phyloP scores from a whole-genome alignment of 2,113 vertebrate species.

The Poicephalus meyeri region DNA sequence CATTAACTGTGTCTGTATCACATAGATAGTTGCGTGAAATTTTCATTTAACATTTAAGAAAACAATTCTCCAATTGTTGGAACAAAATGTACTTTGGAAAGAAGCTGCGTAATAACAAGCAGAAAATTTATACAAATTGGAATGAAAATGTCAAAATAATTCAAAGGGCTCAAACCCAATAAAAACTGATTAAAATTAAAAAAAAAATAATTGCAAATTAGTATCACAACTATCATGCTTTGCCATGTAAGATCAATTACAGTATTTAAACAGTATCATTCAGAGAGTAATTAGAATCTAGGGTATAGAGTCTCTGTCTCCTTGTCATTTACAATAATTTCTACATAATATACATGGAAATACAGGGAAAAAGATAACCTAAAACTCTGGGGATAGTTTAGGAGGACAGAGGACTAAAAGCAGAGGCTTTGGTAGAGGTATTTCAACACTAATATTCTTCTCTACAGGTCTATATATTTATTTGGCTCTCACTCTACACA shows the following conservation, averaged over 20 bases:
- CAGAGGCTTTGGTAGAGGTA: not conserved
- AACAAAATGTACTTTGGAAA: not conserved
- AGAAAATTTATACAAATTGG: not conserved
- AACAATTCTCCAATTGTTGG: not conserved
- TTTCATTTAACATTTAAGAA: not conserved
- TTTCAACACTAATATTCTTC: not conserved
- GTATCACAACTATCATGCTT: not conserved
- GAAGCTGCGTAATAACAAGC: not conserved
- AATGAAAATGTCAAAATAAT: not conserved
- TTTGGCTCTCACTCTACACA: not conserved
- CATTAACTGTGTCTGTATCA: not conserved
- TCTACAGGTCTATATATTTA: not conserved
- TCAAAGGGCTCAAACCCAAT: not conserved
- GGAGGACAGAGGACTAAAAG: not conserved
- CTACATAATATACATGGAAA: not conserved
- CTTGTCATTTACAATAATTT: not conserved
- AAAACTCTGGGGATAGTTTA: not conserved
- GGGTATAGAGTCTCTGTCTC: not conserved
- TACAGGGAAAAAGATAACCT: not conserved
- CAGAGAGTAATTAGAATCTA: not conserved
- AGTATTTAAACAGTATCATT: not conserved
- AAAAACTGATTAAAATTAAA: not conserved
- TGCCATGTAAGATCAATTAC: not conserved
- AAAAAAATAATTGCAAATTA: not conserved
- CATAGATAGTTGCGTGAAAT: fast-evolving